phyloP scores from a whole-genome alignment of 1,140 invertebrate genomes.

The Bathynomus jamesi region DNA sequence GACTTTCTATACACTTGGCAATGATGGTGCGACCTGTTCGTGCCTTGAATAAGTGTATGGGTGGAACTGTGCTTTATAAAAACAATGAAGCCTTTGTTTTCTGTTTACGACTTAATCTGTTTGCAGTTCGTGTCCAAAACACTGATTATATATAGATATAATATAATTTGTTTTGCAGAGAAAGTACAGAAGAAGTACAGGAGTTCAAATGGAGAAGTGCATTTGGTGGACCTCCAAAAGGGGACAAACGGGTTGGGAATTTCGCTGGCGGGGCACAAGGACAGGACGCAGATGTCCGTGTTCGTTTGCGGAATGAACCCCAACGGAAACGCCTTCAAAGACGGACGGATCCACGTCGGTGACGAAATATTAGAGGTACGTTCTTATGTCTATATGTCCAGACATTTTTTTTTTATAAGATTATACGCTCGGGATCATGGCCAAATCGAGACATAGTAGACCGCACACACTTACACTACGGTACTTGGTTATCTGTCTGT shows the following conservation, averaged over 20 bases:
- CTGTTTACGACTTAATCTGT: too few species aligned
- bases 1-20: too few species aligned
- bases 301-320: conserved; percentile 93
- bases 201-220: conserved; percentile 56
- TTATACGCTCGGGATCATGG: too few species aligned
- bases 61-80: too few species aligned
- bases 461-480: too few species aligned
- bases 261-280: conserved; percentile 82
- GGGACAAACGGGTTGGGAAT: conserved; percentile 65
- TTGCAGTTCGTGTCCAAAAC: too few species aligned
- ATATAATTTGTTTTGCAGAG: conserved; percentile 51
- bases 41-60: too few species aligned
- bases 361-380: conserved; percentile 91
- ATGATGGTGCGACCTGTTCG: too few species aligned
- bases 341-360: conserved; percentile 72
- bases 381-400: not conserved
- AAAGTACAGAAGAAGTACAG: conserved; percentile 88
- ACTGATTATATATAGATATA: not conserved
- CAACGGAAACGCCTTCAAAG: conserved; percentile 65
- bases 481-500: too few species aligned
- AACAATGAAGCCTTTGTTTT: too few species aligned
- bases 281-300: conserved; percentile 89
- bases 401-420: too few species aligned
- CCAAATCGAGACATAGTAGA: too few species aligned
- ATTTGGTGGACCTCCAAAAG: conserved; percentile 60